These are phyloP conservation scores for Phrynocephalus forsythii DNA, from an alignment of 2,797 vertebrate genomes.

Conservation along the genomic window DNA sequence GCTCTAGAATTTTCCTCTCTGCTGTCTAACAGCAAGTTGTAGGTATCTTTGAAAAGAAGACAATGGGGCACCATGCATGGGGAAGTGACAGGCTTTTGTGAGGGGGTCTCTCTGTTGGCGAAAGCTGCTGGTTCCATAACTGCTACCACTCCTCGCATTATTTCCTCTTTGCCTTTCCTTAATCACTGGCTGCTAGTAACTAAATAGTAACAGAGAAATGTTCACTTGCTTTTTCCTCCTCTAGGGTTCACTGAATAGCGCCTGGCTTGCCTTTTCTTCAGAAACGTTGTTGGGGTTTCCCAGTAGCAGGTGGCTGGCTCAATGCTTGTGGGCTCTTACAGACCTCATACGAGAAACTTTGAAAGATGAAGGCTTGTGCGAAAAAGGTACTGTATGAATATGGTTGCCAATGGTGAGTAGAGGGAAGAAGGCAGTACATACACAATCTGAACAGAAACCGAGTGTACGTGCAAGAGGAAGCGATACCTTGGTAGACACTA, in stretches of 20 bases:
- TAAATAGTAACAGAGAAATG: not conserved
- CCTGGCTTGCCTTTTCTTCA: slow-evolving; percentile 82
- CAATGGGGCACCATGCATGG: too few relatives aligned
- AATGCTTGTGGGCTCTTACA: slow-evolving; percentile 83
- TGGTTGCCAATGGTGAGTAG: slow-evolving; percentile 7
- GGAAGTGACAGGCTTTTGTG: too few relatives aligned
- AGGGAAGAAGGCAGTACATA: not conserved
- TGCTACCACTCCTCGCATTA: not conserved
- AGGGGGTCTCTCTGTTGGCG: too few relatives aligned
- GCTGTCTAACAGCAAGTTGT: not conserved
- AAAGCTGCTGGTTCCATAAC: not conserved
- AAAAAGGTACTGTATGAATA: slow-evolving; percentile 68
- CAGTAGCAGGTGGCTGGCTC: slow-evolving; percentile 51
- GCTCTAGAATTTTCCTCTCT: too few relatives aligned
- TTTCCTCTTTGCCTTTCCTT: not conserved
- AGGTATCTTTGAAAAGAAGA: too few relatives aligned
- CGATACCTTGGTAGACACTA: too few relatives aligned
- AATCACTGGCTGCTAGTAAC: not conserved
- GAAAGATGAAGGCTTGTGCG: slow-evolving; percentile 69
- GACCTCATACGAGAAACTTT: slow-evolving; percentile 79
- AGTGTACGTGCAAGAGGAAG: too few relatives aligned
- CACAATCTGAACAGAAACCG: too few relatives aligned
- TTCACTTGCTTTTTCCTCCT: slow-evolving; percentile 18
- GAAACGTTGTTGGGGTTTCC: slow-evolving; percentile 72
- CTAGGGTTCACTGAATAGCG: slow-evolving; percentile 75